phyloP scores from a whole-genome alignment of 35 echinoderm and acorn worm species.

The Heliocidaris erythrogramma region DNA sequence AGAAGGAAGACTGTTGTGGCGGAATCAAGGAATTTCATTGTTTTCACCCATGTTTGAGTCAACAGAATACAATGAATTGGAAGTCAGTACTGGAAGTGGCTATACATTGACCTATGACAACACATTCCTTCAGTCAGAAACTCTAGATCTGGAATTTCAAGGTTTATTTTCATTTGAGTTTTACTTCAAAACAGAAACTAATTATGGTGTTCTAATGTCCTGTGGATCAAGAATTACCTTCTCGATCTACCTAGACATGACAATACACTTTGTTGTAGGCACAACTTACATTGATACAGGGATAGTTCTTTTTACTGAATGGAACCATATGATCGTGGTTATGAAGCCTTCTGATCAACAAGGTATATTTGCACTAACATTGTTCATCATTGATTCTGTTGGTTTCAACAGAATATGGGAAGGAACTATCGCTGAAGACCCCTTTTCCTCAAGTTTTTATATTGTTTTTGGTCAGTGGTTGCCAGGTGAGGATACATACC shows the following conservation, averaged over 20 bases:
- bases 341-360: not conserved
- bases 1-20: not conserved
- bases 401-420: not conserved
- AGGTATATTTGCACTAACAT: not conserved
- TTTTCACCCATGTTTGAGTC: slow-evolving; percentile 55
- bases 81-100: slow-evolving; percentile 58
- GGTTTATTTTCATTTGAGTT: slow-evolving; percentile 71
- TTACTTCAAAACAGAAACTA: slow-evolving; percentile 45
- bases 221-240: slow-evolving; percentile 63
- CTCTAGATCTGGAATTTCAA: slow-evolving; percentile 60
- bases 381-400: not conserved
- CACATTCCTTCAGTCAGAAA: slow-evolving; percentile 69
- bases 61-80: slow-evolving; percentile 53
- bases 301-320: slow-evolving; percentile 28
- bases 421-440: not conserved
- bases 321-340: slow-evolving; percentile 60
- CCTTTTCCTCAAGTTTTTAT: slow-evolving; percentile 61
- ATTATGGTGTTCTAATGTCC: slow-evolving; percentile 72
- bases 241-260: slow-evolving; percentile 59
- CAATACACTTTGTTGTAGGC: slow-evolving; percentile 61
- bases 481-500: slow-evolving; percentile 54
- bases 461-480: slow-evolving; percentile 73
- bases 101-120: slow-evolving; percentile 60
- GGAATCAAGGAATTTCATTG: slow-evolving; percentile 35
- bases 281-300: slow-evolving; percentile 61